phyloP scores from a whole-genome alignment of 2,888 invertebrate genomes.

The Apodemia hepburni region DNA sequence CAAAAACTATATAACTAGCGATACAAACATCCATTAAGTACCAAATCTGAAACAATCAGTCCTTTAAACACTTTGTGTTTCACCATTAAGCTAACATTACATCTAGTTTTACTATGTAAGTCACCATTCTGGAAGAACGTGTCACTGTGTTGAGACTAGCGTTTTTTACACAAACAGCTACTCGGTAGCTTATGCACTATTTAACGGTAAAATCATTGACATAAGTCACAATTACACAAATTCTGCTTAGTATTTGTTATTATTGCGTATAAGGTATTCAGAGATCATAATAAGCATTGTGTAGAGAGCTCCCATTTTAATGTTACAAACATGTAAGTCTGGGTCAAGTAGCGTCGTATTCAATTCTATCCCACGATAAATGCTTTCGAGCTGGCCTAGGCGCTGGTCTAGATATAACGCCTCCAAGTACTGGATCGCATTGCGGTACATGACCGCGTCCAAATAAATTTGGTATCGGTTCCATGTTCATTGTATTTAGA shows the following conservation, averaged over 20 bases:
- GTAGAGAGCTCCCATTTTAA: conserved; percentile 34
- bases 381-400: conserved; percentile 83
- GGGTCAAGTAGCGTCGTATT: conserved; percentile 84
- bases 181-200: conserved; percentile 14
- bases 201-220: neutral
- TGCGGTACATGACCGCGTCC: conserved; percentile 72
- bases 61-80: conserved; percentile 67
- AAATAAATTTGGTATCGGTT: conserved; percentile 67
- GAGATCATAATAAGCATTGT: conserved; percentile 46
- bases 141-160: conserved; percentile 60
- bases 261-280: conserved; percentile 18
- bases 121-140: conserved; percentile 60
- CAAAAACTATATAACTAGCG: conserved; percentile 60
- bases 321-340: conserved; percentile 29
- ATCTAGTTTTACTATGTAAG: conserved; percentile 47
- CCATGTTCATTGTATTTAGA: conserved; percentile 55
- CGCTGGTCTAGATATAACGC: conserved; percentile 79
- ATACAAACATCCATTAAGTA: conserved; percentile 72
- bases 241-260: conserved; percentile 20
- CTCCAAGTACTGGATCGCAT: conserved; percentile 88
- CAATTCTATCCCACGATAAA: conserved; percentile 88
- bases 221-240: conserved; percentile 18
- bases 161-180: conserved; percentile 25
- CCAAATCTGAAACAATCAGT: conserved; percentile 38
- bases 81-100: conserved; percentile 39